Conservation (phyloP, 2,888 invertebrate genomes). For the Nomada lathburiana region DNA sequence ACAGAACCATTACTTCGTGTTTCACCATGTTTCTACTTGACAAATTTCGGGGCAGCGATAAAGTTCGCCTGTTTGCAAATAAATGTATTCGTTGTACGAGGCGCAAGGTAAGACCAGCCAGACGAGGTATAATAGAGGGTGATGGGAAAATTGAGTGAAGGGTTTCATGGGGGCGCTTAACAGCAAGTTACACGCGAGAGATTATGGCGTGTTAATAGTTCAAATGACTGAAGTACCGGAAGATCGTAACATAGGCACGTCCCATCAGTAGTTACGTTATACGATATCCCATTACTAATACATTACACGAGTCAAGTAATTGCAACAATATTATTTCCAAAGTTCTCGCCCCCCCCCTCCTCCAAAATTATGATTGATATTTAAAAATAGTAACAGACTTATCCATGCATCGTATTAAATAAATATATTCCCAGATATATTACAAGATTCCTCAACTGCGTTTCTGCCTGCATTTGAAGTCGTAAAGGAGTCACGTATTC, state of each 20-base stretch:
- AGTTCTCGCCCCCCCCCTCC: too few relatives aligned
- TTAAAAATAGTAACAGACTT: too few relatives aligned
- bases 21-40: not conserved
- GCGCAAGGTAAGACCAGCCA: constrained; percentile 15
- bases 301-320: not conserved
- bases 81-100: constrained; percentile 28
- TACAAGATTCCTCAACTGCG: not conserved
- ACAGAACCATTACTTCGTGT: not conserved
- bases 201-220: constrained; percentile 60
- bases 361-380: too few relatives aligned
- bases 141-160: constrained; percentile 53
- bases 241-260: constrained; percentile 24
- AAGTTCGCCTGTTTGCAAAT: constrained; percentile 31
- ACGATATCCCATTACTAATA: not conserved
- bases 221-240: constrained; percentile 25
- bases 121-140: constrained; percentile 41
- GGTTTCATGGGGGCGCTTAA: constrained; percentile 45
- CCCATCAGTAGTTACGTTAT: constrained; percentile 14
- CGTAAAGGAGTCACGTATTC: not conserved
- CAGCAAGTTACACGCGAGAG: constrained; percentile 48
- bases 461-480: not conserved
- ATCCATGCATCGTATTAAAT: not conserved
- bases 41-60: constrained; percentile 30
- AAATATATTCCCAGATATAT: not conserved
- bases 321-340: constrained; percentile 23